A percentile compares a stretch with the other conserved stretches of the same genome.
phyloP scores from a whole-genome alignment of 2,113 vertebrate species.

The Collichthys lucidus region DNA sequence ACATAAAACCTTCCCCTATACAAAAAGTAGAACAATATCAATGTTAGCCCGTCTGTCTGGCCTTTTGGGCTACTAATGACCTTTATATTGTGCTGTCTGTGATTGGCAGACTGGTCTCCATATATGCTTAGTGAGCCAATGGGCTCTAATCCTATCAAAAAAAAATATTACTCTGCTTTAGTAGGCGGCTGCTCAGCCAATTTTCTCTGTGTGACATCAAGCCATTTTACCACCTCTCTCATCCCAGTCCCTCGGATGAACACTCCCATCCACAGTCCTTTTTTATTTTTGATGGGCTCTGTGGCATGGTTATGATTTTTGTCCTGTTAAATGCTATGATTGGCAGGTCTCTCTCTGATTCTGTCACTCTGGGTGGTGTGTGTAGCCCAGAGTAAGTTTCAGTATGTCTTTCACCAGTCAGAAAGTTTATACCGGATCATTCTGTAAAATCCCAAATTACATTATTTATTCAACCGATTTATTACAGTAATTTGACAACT shows the following conservation, averaged over 20 bases:
- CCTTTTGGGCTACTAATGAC: conserved; percentile 46
- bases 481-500: background rate
- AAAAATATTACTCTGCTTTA: conserved; percentile 56
- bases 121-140: conserved; percentile 58
- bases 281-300: conserved; percentile 43
- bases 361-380: background rate
- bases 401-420: background rate
- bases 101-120: conserved; percentile 62
- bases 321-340: conserved; percentile 44
- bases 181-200: conserved; percentile 49
- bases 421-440: background rate
- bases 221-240: conserved; percentile 50
- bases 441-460: background rate
- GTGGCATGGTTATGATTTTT: conserved; percentile 41
- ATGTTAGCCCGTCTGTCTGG: background rate
- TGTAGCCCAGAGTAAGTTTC: background rate
- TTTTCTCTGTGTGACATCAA: conserved; percentile 53
- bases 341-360: conserved; percentile 17
- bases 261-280: conserved; percentile 16
- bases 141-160: conserved; percentile 70
- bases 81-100: conserved; percentile 48
- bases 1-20: conserved; percentile 21
- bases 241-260: conserved; percentile 51
- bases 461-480: background rate
- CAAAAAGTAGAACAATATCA: background rate